phyloP scores from a whole-genome alignment of 2,113 vertebrate species.

The Dasyprocta punctata region DNA sequence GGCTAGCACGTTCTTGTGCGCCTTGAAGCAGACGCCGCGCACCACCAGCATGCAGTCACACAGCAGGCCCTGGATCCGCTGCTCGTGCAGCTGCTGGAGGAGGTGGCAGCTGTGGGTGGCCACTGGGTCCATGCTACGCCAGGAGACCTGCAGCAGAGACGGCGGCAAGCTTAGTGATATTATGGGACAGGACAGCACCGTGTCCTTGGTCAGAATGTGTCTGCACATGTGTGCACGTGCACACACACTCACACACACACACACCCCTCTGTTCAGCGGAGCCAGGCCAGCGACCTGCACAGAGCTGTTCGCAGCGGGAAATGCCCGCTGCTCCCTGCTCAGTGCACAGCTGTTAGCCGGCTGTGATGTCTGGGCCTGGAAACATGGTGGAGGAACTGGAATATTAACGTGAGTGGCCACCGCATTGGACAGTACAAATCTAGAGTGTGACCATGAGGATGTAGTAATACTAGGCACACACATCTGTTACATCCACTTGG shows the following conservation, averaged over 20 bases:
- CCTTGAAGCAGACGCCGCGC: constrained; percentile 97
- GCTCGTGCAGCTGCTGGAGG: constrained; percentile 97
- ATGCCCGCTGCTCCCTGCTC: no score
- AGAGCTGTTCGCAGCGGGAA: not conserved
- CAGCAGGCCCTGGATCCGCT: constrained; percentile 97
- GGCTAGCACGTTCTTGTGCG: constrained; percentile 97
- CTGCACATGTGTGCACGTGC: no score
- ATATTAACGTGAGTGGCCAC: not conserved
- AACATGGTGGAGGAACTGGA: not conserved
- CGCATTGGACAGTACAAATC: not conserved
- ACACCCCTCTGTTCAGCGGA: not conserved
- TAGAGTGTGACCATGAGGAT: not conserved
- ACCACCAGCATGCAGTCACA: constrained; percentile 99
- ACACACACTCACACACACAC: not conserved
- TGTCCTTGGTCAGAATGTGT: not conserved
- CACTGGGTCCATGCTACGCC: constrained; percentile 91
- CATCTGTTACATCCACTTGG: not conserved
- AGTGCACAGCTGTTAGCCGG: accelerated
- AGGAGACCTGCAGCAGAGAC: constrained; percentile 71
- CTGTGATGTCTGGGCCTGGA: no score
- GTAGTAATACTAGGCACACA: not conserved
- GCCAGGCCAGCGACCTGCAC: not conserved
- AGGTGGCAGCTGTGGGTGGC: constrained; percentile 96
- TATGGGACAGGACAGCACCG: accelerated
- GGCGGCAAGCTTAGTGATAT: accelerated